Base-by-base conservation (phyloP, 2,113 vertebrate genomes). In the Petromus typicus region DNA sequence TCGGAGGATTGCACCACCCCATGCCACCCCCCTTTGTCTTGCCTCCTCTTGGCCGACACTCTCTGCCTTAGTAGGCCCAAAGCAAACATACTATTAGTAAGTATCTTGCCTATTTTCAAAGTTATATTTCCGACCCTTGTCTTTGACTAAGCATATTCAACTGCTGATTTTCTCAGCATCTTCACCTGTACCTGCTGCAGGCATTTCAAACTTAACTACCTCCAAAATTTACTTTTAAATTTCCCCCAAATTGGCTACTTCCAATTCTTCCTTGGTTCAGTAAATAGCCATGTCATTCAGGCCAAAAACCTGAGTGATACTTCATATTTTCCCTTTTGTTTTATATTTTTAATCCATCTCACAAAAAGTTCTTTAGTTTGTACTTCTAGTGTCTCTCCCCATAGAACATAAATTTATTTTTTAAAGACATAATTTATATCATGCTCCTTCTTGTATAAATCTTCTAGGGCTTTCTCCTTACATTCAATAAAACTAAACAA, bases 401-500 rank as follows among this genome's bases (percentile, higher is more conserved):
- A 14, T 1, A 94, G 8, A 18, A 48, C 20, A 59, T 27, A 73
- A 67, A 48, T 27, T 23, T 48, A 76, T 82, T 82, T 51, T 23
- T 37, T 66, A 59, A 59, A 93, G 45, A 54, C 32, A n/a, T 59
- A 43, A n/a, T 61, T 84, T 34, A 66, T 56, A 51, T 80, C 40
- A 81, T 11, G 7, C 69, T 40, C n/a, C 22, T 64, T 71, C n/a
- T 16, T 67, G 12, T 56, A 45, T 51, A 73, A 93, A 80, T 84
- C n/a, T 92, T 82, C n/a, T 43, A 86, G 40, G 82, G 23, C 11
- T 81, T 86, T 91, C n/a, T 14, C 37, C 92, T n/a, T 64, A 82
- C 25, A 78, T 2, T 51, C 37, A 92, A 64, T 63, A 63, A 63
- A 78, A 56, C 22, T 86, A 48, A 64, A 57, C n/a, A 69, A 51